Conservation (phyloP, 2,888 invertebrate genomes). For the Acrobasis repandana region DNA sequence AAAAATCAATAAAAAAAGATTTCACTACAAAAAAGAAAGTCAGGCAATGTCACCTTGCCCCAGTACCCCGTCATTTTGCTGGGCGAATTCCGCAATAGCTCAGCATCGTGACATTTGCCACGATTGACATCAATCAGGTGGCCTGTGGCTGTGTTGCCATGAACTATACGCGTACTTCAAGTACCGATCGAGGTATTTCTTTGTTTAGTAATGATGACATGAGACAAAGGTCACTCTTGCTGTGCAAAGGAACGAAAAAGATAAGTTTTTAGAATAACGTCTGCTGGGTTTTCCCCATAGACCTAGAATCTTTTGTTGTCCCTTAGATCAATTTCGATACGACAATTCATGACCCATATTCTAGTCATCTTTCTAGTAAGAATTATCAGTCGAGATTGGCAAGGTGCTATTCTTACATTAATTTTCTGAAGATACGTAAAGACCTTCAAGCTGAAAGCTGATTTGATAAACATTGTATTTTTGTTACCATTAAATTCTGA, state of each 20-base stretch:
- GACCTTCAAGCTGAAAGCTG: too few relatives aligned
- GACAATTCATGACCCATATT: too few relatives aligned
- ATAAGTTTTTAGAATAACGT: too few relatives aligned
- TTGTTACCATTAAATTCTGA: too few relatives aligned
- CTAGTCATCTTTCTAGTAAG: too few relatives aligned
- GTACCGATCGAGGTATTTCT: not conserved
- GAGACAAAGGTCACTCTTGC: not conserved
- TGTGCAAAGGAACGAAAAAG: not conserved
- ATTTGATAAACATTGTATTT: too few relatives aligned
- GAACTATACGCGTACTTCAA: conserved; percentile 18
- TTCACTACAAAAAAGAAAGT: conserved; percentile 4
- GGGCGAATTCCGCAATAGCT: conserved; percentile 13
- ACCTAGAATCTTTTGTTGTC: too few relatives aligned
- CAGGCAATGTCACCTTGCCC: not conserved
- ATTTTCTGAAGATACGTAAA: too few relatives aligned
- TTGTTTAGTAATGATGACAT: conserved; percentile 9
- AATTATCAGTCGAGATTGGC: too few relatives aligned
- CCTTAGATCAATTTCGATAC: too few relatives aligned
- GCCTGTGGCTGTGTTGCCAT: conserved; percentile 6
- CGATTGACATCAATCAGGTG: conserved; percentile 18
- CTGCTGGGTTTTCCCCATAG: too few relatives aligned
- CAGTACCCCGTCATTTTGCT: conserved; percentile 10
- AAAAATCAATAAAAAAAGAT: not conserved
- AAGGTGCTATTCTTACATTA: too few relatives aligned
- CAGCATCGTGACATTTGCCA: conserved; percentile 16